A percentile compares a stretch with the other conserved stretches of the same genome.
Conservation (phyloP, 2,113 vertebrate genomes). For the Caracal caracal region DNA sequence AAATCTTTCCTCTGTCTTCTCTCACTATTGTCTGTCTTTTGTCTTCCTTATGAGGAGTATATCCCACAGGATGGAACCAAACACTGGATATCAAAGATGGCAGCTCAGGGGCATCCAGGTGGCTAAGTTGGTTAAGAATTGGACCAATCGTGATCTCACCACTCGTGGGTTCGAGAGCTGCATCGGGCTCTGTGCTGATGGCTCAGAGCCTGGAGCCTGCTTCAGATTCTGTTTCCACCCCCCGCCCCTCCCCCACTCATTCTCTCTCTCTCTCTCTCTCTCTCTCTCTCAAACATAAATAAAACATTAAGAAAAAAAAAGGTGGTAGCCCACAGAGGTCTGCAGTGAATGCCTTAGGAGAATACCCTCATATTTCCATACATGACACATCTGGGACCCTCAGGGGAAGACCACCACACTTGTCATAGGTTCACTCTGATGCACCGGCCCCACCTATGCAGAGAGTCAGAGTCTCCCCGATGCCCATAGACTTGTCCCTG, state of each 20-base stretch:
- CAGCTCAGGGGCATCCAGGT: too few relatives aligned
- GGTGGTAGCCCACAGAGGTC: background rate
- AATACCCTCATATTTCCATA: background rate
- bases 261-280: too few relatives aligned
- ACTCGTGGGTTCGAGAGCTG: too few relatives aligned
- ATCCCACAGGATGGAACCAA: background rate
- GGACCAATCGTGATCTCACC: too few relatives aligned
- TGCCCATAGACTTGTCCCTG: background rate
- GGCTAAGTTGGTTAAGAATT: too few relatives aligned
- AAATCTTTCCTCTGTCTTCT: background rate
- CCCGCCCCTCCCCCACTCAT: too few relatives aligned
- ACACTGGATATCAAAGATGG: background rate
- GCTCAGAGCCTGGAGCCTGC: too few relatives aligned
- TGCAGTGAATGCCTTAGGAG: background rate
- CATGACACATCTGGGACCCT: background rate
- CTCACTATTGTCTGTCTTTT: background rate
- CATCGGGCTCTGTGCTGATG: too few relatives aligned
- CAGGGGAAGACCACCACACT: background rate
- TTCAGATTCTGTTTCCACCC: too few relatives aligned
- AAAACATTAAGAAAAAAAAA: too few relatives aligned
- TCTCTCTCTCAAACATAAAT: too few relatives aligned
- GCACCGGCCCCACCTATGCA: too few relatives aligned
- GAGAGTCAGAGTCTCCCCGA: background rate
- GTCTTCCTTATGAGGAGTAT: background rate
- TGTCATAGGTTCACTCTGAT: background rate